Evolutionary conservation across 2,113 vertebrate species (phyloP), one percentile per base, ranked within the genome.

Genomic region (Epinephelus fuscoguttatus): DNA sequence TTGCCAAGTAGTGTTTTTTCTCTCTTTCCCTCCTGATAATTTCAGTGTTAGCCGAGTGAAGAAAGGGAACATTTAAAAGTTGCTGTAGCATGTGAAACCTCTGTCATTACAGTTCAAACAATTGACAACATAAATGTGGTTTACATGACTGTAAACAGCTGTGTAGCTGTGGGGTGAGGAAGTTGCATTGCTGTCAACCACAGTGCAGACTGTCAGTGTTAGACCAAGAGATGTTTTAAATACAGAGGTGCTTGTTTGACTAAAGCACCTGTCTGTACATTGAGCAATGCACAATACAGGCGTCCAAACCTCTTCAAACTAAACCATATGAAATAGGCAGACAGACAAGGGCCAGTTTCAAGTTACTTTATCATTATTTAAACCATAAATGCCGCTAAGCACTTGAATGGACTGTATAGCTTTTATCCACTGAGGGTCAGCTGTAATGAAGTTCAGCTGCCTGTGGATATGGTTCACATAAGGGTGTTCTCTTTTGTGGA

Each of bases 401-500:
- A 45, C 55, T 57, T 19, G 25, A 60, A 40, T 23, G 33, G 23
- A n/a, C 13, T 50, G 42, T 37, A 15, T 42, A 62, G 27, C 30
- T 50, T 17, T 37, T 30, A 47, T 52, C 63, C 19, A 55, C 33
- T 42, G 14, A 68, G 21, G 42, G 42, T 25, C 49, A 27, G 19
- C n/a, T 61, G 12, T 74, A 68, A 70, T 70, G 21, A 78, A 37
- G 59, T 70, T 78, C 33, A 67, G 42, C 72, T 60, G 56, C 14
- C 61, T 62, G 14, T 42, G 47, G 23, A 73, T 49, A 21, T 25
- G 21, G 45, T 70, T 74, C 25, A 61, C 8, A 50, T 61, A 88
- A 82, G 70, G 53, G 67, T 80, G 61, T 81, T 82, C 56, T 86
- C 70, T 57, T 84, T 57, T 77, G 77, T 69, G 75, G 45, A 82